Evolutionary conservation across 2,888 invertebrate species (phyloP), one percentile per base, ranked within the genome.

Genomic region (Cerastoderma edule): DNA sequence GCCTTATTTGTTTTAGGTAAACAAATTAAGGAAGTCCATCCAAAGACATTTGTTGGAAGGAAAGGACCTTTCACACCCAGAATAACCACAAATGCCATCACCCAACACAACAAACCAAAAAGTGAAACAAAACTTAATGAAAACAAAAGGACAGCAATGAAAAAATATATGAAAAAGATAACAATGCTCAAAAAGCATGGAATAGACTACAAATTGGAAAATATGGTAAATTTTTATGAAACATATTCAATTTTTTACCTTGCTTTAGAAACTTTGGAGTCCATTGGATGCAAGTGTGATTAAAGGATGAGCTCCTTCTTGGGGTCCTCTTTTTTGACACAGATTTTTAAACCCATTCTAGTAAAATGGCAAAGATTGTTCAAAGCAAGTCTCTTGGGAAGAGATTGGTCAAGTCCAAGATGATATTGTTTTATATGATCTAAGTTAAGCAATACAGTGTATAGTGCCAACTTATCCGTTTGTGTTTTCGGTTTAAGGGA

Each of bases 21-120:
- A 56, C 86, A 83, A 70, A 44, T 89, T 13, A 78, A 81, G 6
- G 84, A 84, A 65, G 80, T 88, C n/a, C 89, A 90, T 76, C 80
- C 83, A 8, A 76, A 81, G n/a, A 83, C 85, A 5, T 89, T 89
- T 69, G 84, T 81, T 57, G 82, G 86, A 19, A 80, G 80, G 24
- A 66, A 75, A 24, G 70, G 83, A 33, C 71, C 32, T 50, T 63
- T 56, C 1, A 53, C 69, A 28, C 85, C 77, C 24, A 44, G 72
- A 33, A 70, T 53, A 32, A 67, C 16, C 27, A 1, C 69, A 8
- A 53, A 78, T 32, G 76, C 86, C 32, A 80, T 84, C 6, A 33
- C 67, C 1, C 44, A 78, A 64, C 83, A 88, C 56, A 89, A 90
- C 67, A 53, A 57, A 27, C 57, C 32, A 1, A 87, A 87, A 56